These are phyloP conservation scores for Semnornis frantzii DNA, from an alignment of 2,113 vertebrate species.

Conservation along the genomic window DNA sequence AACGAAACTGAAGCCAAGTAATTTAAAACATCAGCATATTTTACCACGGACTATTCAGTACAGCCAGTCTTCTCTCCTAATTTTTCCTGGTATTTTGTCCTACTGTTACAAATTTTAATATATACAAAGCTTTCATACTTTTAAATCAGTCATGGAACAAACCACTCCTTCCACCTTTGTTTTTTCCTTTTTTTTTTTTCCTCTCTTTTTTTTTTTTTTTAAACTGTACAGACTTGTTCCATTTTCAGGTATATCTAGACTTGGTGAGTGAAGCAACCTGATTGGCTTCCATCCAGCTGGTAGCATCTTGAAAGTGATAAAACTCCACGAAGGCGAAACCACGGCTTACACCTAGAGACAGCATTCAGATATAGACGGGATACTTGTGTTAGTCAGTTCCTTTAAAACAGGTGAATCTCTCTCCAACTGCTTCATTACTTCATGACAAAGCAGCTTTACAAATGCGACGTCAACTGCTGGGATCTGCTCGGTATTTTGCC, in stretches of 20 bases:
- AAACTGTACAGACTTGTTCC: slow-evolving; percentile 88
- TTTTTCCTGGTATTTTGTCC: not conserved
- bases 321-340: slow-evolving; percentile 99
- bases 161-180: slow-evolving; percentile 79
- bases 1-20: not conserved
- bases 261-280: slow-evolving; percentile 99
- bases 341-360: slow-evolving; percentile 99
- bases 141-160: slow-evolving; percentile 78
- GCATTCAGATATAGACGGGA: slow-evolving; percentile 99
- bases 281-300: slow-evolving; percentile 99
- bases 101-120: slow-evolving; percentile 74
- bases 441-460: slow-evolving; percentile 89
- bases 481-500: slow-evolving; percentile 89
- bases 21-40: not conserved
- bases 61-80: not conserved
- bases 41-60: not conserved
- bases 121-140: slow-evolving; percentile 80
- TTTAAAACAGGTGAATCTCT: slow-evolving; percentile 99
- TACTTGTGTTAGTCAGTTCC: slow-evolving; percentile 99
- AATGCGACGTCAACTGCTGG: slow-evolving; percentile 86
- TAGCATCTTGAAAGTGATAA: slow-evolving; percentile 99
- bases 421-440: slow-evolving; percentile 97
- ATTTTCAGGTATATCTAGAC: slow-evolving; percentile 92
- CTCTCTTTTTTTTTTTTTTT: slow-evolving; percentile 71
- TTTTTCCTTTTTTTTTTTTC: not conserved